These are phyloP conservation scores for Hypercompe scribonia DNA, from an alignment of 2,888 invertebrate species.

Conservation along the genomic window DNA sequence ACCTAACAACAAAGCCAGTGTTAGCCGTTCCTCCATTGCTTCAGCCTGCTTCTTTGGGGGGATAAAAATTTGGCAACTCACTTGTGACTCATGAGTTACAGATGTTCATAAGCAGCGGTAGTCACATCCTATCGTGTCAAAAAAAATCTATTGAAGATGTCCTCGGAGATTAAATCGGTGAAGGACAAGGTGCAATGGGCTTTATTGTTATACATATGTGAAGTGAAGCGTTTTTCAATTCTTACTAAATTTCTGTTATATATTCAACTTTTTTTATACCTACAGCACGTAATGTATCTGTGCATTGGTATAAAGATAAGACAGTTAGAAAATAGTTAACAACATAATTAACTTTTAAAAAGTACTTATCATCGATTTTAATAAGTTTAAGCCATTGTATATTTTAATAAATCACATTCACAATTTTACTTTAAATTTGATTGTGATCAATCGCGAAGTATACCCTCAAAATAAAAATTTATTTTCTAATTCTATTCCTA, in stretches of 20 bases:
- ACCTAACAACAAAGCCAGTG: neutral
- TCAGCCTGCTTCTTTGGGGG: neutral
- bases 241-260: neutral
- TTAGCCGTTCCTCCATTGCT: neutral
- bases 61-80: neutral
- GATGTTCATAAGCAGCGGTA: neutral
- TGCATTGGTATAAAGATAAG: neutral
- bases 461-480: no score
- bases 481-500: no score
- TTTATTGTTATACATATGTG: neutral
- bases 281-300: neutral
- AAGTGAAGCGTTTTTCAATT: neutral
- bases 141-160: neutral
- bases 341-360: no score
- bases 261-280: neutral
- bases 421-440: no score
- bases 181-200: neutral
- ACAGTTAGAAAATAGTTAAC: no score
- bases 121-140: neutral
- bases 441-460: no score
- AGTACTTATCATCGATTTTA: no score
- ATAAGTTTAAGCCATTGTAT: no score
- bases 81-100: neutral
- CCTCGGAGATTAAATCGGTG: neutral
- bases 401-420: no score